A percentile compares a stretch with the other conserved stretches of the same genome.
These are phyloP conservation scores for Myzus persicae DNA, from an alignment of 1,140 invertebrate genomes.

Conservation along the genomic window DNA sequence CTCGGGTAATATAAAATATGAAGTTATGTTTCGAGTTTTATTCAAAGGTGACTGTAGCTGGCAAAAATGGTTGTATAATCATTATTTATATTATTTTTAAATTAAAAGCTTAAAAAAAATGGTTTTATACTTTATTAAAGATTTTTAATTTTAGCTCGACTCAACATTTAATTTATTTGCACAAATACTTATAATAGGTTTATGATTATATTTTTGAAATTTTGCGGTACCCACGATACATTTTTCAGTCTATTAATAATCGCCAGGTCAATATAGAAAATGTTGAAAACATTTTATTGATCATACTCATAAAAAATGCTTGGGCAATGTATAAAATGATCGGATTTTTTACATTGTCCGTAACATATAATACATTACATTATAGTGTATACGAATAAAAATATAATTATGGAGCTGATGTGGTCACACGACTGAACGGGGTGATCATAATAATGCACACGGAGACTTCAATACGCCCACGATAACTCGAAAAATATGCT, in stretches of 20 bases:
- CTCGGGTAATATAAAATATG: not conserved
- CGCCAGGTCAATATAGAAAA: not conserved
- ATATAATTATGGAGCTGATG: not conserved
- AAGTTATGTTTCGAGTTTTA: not conserved
- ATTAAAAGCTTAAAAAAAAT: not conserved
- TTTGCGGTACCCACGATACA: not conserved
- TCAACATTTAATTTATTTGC: not conserved
- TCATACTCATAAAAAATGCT: not conserved
- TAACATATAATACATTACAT: not conserved
- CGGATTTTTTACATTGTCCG: not conserved
- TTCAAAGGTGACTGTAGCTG: not conserved
- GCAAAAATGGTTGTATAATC: not conserved
- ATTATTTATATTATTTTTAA: too few species aligned
- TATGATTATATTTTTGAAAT: not conserved
- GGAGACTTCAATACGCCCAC: slow-evolving; percentile 48
- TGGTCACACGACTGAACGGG: not conserved
- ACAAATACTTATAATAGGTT: not conserved
- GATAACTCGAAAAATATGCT: slow-evolving; percentile 43
- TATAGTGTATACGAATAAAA: not conserved
- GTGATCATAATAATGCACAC: not conserved
- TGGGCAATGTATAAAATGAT: not conserved
- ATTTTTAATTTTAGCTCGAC: not conserved
- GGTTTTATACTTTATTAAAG: too few species aligned
- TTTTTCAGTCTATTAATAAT: not conserved
- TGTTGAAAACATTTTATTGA: not conserved